These are phyloP conservation scores for Prionailurus bengalensis DNA, from an alignment of 2,113 vertebrate genomes.

Conservation along the genomic window DNA sequence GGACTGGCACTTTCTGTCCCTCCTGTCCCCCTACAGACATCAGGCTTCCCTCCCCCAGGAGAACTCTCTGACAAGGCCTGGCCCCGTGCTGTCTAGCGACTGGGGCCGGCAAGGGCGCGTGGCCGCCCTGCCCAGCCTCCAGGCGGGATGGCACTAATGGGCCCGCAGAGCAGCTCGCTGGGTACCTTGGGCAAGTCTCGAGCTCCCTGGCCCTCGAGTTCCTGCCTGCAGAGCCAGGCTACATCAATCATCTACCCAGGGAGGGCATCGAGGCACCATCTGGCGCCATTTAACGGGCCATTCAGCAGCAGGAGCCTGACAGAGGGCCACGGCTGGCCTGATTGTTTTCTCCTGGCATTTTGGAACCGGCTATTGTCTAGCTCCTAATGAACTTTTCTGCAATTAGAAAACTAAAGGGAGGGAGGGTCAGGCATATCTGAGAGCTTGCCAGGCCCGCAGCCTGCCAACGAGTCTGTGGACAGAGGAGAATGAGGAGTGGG, in stretches of 20 bases:
- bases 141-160: not conserved
- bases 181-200: slow-evolving; percentile 61
- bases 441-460: slow-evolving; percentile 6
- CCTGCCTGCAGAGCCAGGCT: slow-evolving; percentile 39
- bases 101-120: not conserved
- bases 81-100: not conserved
- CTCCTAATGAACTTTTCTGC: slow-evolving; percentile 81
- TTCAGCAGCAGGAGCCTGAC: slow-evolving; percentile 88
- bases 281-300: slow-evolving; percentile 86
- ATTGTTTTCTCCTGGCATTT: slow-evolving; percentile 72
- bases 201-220: slow-evolving; percentile 69
- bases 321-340: slow-evolving; percentile 64
- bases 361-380: slow-evolving; percentile 63
- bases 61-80: not conserved
- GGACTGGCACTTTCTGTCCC: slow-evolving; percentile 43
- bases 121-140: not conserved
- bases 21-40: not conserved
- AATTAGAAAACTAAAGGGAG: slow-evolving; percentile 73
- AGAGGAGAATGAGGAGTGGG: not conserved
- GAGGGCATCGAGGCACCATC: slow-evolving; percentile 88
- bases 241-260: slow-evolving; percentile 91
- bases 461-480: not conserved
- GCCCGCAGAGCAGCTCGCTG: not conserved
- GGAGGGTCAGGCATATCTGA: slow-evolving; percentile 61
- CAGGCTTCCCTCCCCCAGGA: not conserved